Evolutionary conservation across 2,797 vertebrate species (phyloP).

Genomic region (Crocodylus rhombifer): DNA sequence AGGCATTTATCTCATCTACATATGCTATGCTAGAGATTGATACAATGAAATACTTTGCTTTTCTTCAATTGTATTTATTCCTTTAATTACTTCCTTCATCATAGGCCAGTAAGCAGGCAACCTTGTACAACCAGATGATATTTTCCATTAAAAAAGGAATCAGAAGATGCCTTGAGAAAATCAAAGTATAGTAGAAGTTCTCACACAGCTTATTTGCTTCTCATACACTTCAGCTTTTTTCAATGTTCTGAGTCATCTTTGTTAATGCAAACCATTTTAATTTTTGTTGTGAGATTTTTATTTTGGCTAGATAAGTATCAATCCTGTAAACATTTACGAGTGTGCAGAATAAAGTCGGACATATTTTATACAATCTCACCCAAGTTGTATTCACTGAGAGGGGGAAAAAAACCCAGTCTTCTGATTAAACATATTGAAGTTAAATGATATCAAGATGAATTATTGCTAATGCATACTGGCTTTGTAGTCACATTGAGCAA

Average conservation of each 20-base stretch:
- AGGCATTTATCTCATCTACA: background rate
- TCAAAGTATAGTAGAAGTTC: background rate
- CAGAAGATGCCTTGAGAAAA: background rate
- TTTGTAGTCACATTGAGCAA: background rate
- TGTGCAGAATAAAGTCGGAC: background rate
- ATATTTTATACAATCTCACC: background rate
- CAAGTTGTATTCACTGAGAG: background rate
- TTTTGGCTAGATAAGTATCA: background rate
- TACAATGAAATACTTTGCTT: background rate
- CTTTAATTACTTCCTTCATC: background rate
- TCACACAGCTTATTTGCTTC: background rate
- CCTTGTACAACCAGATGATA: background rate
- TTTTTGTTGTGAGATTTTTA: background rate
- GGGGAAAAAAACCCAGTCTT: background rate
- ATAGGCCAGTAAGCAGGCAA: background rate
- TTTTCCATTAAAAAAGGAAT: background rate
- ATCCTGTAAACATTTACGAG: background rate
- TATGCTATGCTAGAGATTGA: background rate
- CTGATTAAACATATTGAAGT: slow-evolving; percentile 47
- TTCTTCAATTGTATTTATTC: background rate
- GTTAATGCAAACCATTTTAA: background rate
- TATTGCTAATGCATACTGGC: background rate
- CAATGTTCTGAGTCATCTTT: background rate
- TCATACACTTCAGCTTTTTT: background rate
- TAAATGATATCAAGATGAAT: slow-evolving; percentile 37